Evolutionary conservation across 2,113 vertebrate genomes (phyloP), one percentile per base, ranked within the genome.

Genomic region (Xenopus tropicalis): DNA sequence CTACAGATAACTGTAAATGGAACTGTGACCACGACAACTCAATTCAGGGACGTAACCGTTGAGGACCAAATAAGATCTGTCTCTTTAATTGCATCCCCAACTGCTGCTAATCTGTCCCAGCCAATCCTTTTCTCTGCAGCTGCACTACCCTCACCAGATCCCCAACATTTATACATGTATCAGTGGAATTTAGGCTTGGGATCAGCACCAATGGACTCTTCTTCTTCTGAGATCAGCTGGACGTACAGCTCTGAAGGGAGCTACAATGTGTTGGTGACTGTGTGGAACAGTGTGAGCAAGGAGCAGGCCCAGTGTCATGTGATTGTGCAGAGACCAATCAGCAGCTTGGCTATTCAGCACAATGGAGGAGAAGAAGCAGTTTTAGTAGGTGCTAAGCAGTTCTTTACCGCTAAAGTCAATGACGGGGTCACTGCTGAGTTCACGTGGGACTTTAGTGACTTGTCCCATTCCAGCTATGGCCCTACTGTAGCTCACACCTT

Each of bases 371-470:
- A n/a, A n/a, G 78, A 78, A 12, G 69, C 74, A 1, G 23, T 92
- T 66, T 79, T 54, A 0, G n/a, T 83, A 54, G 85, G 88, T 54
- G 77, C 80, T 9, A 25, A 66, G 6, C 77, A 73, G 1, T 58
- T 52, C 10, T 91, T 93, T 79, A 88, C 82, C 83, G 83, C 86
- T 6, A 54, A 58, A 1, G 58, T 69, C 58, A 79, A 44, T 56
- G 23, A 56, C n/a, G 88, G 85, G 14, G 88, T 81, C 63, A 79
- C 80, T 56, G 83, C 83, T 46, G 82, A 83, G 8, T 78, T 88
- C 67, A 20, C 78, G 9, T 93, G 92, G 92, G 83, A 91, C 66
- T 93, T 91, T 82, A 89, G 91, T 58, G 90, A 93, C 46, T 84
- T 82, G 4, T 86, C 86, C 10, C 51, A 65, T 3, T 20, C 10